Evolutionary conservation across 2,888 invertebrate genomes (phyloP).

Genomic region (Andricus curvator): DNA sequence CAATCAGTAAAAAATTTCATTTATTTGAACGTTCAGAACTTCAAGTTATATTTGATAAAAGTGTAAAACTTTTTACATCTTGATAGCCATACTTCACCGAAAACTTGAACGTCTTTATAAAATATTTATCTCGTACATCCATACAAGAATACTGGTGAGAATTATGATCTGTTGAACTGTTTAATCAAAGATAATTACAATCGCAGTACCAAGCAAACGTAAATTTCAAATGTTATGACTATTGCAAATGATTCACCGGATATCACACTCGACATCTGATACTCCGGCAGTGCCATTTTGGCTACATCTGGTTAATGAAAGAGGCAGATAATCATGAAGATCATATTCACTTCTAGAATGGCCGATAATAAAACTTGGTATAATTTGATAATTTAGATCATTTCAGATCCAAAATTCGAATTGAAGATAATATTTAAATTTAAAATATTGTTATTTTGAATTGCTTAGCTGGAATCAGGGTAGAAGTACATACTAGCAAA

Average conservation of each 20-base stretch:
- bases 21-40: too few relatives aligned
- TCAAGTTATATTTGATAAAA: too few relatives aligned
- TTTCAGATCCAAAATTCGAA: too few relatives aligned
- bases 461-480: too few relatives aligned
- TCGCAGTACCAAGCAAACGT: not conserved
- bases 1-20: too few relatives aligned
- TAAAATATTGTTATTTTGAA: too few relatives aligned
- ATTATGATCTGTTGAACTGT: not conserved
- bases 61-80: too few relatives aligned
- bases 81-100: too few relatives aligned
- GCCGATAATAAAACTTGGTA: not conserved
- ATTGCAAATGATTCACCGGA: conserved; percentile 12
- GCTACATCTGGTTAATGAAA: conserved; percentile 14
- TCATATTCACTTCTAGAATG: not conserved
- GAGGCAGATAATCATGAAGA: not conserved
- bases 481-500: too few relatives aligned
- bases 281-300: not conserved
- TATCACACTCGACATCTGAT: conserved; percentile 24
- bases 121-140: not conserved
- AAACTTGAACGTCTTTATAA: not conserved
- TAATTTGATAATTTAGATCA: not conserved
- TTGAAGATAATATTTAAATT: too few relatives aligned
- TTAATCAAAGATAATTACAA: conserved; percentile 21
- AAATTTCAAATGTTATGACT: conserved; percentile 26
- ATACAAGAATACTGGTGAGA: not conserved